Conservation (phyloP, 2,113 vertebrate genomes). For the Malurus elegans region DNA sequence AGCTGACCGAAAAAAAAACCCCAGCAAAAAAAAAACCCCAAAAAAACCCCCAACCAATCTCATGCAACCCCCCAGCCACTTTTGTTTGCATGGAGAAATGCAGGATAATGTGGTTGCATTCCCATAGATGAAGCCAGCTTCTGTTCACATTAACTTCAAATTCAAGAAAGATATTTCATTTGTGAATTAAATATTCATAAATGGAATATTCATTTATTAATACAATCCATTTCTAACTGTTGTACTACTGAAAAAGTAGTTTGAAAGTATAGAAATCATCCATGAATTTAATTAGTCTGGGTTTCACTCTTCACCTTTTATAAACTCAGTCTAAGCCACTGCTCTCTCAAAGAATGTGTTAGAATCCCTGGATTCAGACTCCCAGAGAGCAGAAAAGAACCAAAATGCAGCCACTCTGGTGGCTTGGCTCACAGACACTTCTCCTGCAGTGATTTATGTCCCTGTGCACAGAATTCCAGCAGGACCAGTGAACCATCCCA, state of each 20-base stretch:
- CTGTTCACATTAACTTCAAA: not conserved
- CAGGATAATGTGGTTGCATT: not conserved
- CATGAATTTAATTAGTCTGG: not conserved
- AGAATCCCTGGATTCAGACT: not conserved
- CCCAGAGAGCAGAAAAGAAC: rapidly evolving
- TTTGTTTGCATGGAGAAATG: not conserved
- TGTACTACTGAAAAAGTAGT: not conserved
- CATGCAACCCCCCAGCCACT: not conserved
- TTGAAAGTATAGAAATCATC: not conserved
- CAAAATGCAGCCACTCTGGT: not conserved
- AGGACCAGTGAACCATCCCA: not conserved
- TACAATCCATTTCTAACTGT: not conserved
- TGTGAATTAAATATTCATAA: not conserved
- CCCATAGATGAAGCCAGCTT: not conserved
- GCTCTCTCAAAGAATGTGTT: not conserved
- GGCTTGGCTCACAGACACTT: not conserved
- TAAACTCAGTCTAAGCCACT: not conserved
- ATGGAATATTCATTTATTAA: not conserved
- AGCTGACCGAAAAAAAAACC: not conserved
- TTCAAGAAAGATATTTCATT: not conserved
- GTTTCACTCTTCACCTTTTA: not conserved
- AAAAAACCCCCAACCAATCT: too few relatives aligned
- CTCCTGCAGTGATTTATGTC: not conserved
- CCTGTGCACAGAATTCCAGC: not conserved
- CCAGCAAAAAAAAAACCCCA: not conserved